A percentile compares a stretch with the other conserved stretches of the same genome.
phyloP scores from a whole-genome alignment of 2,888 invertebrate species.

The Aspidiotus rigidus region DNA sequence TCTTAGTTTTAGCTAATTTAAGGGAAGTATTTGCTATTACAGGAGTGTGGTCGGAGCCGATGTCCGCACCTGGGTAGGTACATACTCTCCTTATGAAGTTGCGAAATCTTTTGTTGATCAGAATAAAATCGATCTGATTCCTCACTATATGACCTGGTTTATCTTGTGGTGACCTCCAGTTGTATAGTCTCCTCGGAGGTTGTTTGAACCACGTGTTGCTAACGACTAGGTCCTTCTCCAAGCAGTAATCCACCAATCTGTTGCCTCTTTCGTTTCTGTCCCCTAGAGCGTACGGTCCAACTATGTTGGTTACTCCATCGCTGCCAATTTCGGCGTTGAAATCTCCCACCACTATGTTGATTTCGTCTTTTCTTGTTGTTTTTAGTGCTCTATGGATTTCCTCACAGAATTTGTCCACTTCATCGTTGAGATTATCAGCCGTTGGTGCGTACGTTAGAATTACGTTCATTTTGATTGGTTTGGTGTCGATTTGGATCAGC shows the following conservation, averaged over 20 bases:
- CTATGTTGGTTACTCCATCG: background rate
- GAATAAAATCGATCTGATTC: conserved; percentile 4
- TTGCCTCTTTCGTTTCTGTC: background rate
- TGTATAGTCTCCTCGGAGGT: background rate
- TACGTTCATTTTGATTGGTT: background rate
- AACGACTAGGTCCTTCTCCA: background rate
- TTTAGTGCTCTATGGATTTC: background rate
- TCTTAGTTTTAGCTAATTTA: background rate
- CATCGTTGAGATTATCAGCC: background rate
- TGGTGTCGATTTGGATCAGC: too few relatives aligned
- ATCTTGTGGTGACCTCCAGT: background rate
- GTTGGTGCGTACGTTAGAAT: background rate
- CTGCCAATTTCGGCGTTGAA: background rate
- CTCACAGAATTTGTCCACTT: background rate
- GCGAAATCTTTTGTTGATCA: background rate
- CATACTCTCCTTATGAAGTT: background rate
- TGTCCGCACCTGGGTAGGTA: background rate
- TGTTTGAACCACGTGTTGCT: background rate
- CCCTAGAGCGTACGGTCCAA: background rate
- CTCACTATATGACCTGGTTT: background rate
- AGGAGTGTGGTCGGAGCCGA: conserved; percentile 6
- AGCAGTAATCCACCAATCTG: background rate
- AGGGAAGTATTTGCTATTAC: conserved; percentile 6
- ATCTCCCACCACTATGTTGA: background rate
- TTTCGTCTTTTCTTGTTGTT: background rate